These are phyloP conservation scores for Leptinotarsa peninsularis DNA, from an alignment of 2,888 invertebrate species.

Conservation along the genomic window DNA sequence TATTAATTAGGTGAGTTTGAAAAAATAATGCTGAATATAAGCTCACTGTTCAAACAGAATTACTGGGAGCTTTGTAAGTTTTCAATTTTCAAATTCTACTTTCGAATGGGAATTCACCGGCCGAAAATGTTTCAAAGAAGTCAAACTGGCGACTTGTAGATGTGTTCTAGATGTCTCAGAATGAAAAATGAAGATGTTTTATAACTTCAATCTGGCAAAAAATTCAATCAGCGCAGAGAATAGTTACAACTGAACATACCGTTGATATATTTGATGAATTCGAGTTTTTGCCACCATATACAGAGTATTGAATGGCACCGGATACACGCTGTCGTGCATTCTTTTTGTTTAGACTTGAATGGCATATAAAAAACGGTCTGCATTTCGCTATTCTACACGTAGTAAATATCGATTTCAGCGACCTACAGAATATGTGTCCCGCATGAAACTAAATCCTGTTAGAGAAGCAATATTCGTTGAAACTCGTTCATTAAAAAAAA, in stretches of 20 bases:
- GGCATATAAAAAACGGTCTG: constrained; percentile 14
- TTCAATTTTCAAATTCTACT: too few species aligned
- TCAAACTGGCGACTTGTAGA: too few species aligned
- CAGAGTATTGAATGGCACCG: constrained; percentile 43
- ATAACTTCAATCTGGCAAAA: neutral
- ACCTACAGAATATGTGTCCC: neutral
- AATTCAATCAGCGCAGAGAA: neutral
- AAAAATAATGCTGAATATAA: too few species aligned
- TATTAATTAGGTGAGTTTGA: too few species aligned
- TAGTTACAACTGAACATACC: neutral
- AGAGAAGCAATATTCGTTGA: neutral
- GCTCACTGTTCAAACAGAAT: too few species aligned
- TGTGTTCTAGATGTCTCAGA: too few species aligned
- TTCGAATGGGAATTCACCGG: too few species aligned
- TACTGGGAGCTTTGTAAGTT: too few species aligned
- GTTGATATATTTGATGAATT: constrained; percentile 15
- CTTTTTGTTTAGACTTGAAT: constrained; percentile 24
- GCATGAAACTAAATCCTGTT: neutral
- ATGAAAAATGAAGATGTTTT: too few species aligned
- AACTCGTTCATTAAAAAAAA: neutral
- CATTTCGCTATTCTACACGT: constrained; percentile 14
- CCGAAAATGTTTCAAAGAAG: too few species aligned
- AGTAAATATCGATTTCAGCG: constrained; percentile 24
- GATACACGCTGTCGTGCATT: constrained; percentile 46
- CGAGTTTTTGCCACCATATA: constrained; percentile 21